phyloP scores from a whole-genome alignment of 2,888 invertebrate genomes.

The Microdon myrmicae region DNA sequence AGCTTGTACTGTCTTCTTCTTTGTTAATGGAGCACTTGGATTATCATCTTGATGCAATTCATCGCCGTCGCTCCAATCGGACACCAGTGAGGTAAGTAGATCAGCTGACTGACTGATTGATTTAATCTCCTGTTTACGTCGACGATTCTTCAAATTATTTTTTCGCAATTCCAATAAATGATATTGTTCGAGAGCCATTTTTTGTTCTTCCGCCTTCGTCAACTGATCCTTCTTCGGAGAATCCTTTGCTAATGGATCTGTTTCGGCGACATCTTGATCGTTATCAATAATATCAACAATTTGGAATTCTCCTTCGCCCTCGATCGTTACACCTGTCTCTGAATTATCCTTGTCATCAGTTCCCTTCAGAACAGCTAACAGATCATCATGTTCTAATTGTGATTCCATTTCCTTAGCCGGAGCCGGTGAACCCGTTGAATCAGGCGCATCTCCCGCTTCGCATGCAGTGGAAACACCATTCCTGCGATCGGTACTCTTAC shows the following conservation, averaged over 20 bases:
- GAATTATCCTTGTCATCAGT: slow-evolving; percentile 69
- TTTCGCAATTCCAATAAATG: slow-evolving; percentile 54
- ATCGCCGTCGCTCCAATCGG: slow-evolving; percentile 66
- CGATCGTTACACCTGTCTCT: slow-evolving; percentile 60
- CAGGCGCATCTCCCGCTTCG: slow-evolving; percentile 16
- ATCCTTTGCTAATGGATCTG: slow-evolving; percentile 24
- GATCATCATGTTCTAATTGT: slow-evolving; percentile 60
- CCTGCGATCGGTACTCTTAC: slow-evolving; percentile 11
- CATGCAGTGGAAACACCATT: slow-evolving; percentile 20
- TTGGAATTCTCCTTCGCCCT: slow-evolving; percentile 64
- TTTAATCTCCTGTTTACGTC: slow-evolving; percentile 57
- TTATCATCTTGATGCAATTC: slow-evolving; percentile 30
- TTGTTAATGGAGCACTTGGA: background rate
- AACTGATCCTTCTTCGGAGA: slow-evolving; percentile 31
- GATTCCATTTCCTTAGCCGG: slow-evolving; percentile 3
- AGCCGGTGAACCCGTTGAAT: slow-evolving; percentile 12
- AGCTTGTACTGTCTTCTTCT: slow-evolving; percentile 9
- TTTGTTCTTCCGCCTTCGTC: slow-evolving; percentile 60
- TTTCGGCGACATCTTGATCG: slow-evolving; percentile 52
- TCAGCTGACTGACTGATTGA: slow-evolving; percentile 54
- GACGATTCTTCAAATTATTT: slow-evolving; percentile 41
- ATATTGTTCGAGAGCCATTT: slow-evolving; percentile 64
- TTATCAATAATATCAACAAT: slow-evolving; percentile 62
- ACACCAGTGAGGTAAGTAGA: slow-evolving; percentile 60
- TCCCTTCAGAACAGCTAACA: slow-evolving; percentile 70